Base-by-base conservation (phyloP, 2,113 vertebrate genomes). In the Eptatretus burgeri region DNA sequence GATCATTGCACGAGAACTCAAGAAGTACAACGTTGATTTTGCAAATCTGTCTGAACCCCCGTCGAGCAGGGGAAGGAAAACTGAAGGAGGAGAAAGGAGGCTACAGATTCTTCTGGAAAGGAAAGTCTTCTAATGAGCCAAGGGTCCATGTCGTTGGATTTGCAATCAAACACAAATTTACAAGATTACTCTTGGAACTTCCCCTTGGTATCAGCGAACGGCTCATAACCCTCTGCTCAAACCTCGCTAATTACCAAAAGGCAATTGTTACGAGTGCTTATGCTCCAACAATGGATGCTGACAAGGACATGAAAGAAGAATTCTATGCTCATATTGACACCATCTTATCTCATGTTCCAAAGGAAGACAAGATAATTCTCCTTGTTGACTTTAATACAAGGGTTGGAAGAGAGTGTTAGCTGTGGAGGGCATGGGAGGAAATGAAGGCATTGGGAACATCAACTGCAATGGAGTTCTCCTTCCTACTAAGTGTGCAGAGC, bases 11-110 rank as follows among this genome's bases (percentile, higher is more conserved):
- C 16, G 11, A 11, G 16, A 60, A 60, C 53, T 60, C 16, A 19
- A 19, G 19, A 60, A 19, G 19, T 60, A n/a, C 19, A 16, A 19
- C 16, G 11, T 60, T 60, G 53, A 9, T 19, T 19, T 60, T 19
- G 19, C 10, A n/a, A 11, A 9, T 10, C 53, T 60, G 16, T 60
- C 53, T 60, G 53, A 60, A 60, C 8, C 52, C 17, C 52, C 7
- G 19, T n/a, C 2, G 16, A 19, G 53, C 53, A 60, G 53, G 16
- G 10, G 53, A 60, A 60, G 17, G 52, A 17, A 14, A 56, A 56
- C 52, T 56, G 14, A 56, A 60, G 53, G 53, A 19, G 53, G 53
- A 60, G 53, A 60, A 60, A 60, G 53, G 53, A 16, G 53, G 19
- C 53, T n/a, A 10, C 53, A n/a, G 10, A 16, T 60, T 10, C 2